Evolutionary conservation across 2,797 vertebrate genomes (phyloP).

Genomic region (Vespertilio murinus): DNA sequence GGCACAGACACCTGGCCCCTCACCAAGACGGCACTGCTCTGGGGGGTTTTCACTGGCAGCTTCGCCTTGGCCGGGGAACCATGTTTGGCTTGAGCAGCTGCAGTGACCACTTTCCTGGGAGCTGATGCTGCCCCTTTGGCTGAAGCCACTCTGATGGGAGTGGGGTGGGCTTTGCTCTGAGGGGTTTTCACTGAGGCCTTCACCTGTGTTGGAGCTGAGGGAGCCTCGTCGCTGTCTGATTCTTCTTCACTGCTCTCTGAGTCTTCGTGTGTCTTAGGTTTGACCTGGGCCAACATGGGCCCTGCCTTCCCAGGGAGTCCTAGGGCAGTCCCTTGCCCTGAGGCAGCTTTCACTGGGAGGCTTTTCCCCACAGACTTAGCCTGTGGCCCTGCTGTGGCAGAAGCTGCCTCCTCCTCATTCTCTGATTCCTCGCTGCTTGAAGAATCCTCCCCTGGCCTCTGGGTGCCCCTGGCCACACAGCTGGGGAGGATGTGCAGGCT

Average conservation of each 20-base stretch:
- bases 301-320: neutral
- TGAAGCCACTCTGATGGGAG: neutral
- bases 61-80: constrained; percentile 40
- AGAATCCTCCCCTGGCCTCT: constrained; percentile 47
- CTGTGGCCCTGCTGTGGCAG: neutral
- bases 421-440: constrained; percentile 80
- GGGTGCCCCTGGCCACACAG: neutral
- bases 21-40: neutral
- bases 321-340: neutral
- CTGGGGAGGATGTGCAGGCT: neutral
- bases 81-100: neutral
- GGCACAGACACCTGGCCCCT: neutral
- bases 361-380: neutral
- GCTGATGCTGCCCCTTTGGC: neutral
- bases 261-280: neutral
- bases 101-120: neutral
- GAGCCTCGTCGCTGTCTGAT: constrained; percentile 63
- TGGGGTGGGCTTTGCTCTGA: constrained; percentile 26
- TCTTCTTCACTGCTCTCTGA: constrained; percentile 74
- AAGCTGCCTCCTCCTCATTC: constrained; percentile 53
- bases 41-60: neutral
- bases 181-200: constrained; percentile 68
- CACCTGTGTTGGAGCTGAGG: constrained; percentile 59
- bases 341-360: neutral
- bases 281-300: neutral